Evolutionary conservation across 1,140 invertebrate genomes (phyloP).

Genomic region (Riptortus pedestris): DNA sequence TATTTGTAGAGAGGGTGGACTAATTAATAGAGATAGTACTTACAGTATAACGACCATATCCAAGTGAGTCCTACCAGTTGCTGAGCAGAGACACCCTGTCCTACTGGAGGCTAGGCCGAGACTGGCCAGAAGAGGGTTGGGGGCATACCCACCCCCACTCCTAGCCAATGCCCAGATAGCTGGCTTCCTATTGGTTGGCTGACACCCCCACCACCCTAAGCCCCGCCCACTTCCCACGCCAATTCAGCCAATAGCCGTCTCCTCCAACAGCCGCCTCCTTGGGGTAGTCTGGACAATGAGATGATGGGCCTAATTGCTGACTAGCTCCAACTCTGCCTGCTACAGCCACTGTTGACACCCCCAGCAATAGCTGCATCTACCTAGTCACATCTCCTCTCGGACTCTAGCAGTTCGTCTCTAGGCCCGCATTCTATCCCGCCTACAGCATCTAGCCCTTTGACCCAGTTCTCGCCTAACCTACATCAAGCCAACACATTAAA

Average conservation of each 20-base stretch:
- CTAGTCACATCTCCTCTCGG: no score
- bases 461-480: no score
- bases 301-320: no score
- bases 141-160: not conserved
- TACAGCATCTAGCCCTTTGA: no score
- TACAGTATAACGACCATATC: conserved; percentile 30
- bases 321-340: no score
- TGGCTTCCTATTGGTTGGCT: not conserved
- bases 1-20: not conserved
- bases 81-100: not conserved
- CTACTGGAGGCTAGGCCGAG: not conserved
- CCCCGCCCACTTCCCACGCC: not conserved
- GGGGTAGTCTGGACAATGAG: no score
- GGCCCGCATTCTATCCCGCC: no score
- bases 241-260: not conserved
- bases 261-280: not conserved
- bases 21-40: conserved; percentile 19
- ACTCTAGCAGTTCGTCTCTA: no score
- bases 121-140: not conserved
- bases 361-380: no score
- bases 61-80: not conserved
- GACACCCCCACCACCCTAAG: not conserved
- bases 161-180: not conserved
- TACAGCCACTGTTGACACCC: no score
- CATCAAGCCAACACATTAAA: no score